phyloP scores from a whole-genome alignment of 2,113 vertebrate species.

The Pygoscelis antarcticus region DNA sequence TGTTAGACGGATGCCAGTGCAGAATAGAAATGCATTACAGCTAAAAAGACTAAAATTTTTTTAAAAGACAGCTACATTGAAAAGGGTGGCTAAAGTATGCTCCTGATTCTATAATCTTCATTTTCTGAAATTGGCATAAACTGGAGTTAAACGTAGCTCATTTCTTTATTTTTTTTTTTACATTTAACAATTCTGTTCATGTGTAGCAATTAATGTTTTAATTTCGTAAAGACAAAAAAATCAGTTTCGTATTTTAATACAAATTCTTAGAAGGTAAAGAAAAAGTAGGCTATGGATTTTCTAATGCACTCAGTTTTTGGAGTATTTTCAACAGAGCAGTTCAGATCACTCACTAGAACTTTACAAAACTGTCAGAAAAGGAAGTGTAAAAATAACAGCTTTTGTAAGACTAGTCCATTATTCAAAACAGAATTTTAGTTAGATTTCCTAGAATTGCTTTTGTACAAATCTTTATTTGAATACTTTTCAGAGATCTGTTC shows the following conservation, averaged over 20 bases:
- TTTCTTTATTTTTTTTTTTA: not conserved
- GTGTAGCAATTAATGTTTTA: not conserved
- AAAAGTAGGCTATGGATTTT: not conserved
- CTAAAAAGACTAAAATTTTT: not conserved
- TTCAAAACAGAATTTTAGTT: not conserved
- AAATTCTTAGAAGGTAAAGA: not conserved
- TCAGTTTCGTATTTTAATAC: not conserved
- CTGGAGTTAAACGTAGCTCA: fast-evolving
- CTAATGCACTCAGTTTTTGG: not conserved
- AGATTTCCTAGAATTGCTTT: not conserved
- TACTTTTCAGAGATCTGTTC: not conserved
- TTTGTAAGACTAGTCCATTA: not conserved
- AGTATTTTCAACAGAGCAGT: not conserved
- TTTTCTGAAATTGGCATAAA: not conserved
- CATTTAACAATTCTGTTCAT: not conserved
- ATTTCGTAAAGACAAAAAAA: not conserved
- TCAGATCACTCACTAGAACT: not conserved
- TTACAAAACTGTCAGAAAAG: not conserved
- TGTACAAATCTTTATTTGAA: not conserved
- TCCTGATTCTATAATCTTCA: not conserved
- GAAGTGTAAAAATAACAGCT: not conserved
- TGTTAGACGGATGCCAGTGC: not conserved
- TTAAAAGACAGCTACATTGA: fast-evolving
- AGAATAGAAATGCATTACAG: not conserved
- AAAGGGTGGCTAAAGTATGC: not conserved